These are phyloP conservation scores for Gonatopus flavifemur DNA, from an alignment of 1,140 invertebrate genomes.

Conservation along the genomic window DNA sequence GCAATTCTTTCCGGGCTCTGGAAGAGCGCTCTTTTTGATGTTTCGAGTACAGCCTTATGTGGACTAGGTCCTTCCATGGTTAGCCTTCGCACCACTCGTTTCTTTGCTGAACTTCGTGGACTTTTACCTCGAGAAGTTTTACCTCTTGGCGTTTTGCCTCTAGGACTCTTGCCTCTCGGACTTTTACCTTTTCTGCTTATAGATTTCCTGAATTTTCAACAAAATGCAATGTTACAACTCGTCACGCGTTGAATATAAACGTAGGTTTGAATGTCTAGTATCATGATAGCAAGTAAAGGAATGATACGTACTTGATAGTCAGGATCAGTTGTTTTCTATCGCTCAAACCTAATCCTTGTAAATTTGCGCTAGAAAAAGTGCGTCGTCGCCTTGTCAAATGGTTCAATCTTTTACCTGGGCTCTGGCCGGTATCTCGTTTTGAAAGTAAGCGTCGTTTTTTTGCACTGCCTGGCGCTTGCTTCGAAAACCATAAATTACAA, in stretches of 20 bases:
- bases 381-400: slow-evolving; percentile 66
- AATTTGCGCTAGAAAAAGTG: slow-evolving; percentile 65
- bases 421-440: slow-evolving; percentile 61
- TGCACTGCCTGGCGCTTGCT: slow-evolving; percentile 59
- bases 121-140: slow-evolving; percentile 46
- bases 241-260: too few species aligned
- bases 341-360: slow-evolving; percentile 41
- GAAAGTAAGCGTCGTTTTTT: slow-evolving; percentile 60
- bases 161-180: slow-evolving; percentile 45
- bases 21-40: slow-evolving; percentile 65
- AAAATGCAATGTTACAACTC: slow-evolving; percentile 1
- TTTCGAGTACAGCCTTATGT: slow-evolving; percentile 49
- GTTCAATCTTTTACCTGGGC: slow-evolving; percentile 67
- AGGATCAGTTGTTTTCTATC: slow-evolving; percentile 48
- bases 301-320: slow-evolving; percentile 42
- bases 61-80: slow-evolving; percentile 42
- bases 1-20: slow-evolving; percentile 61
- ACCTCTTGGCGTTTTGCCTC: slow-evolving; percentile 42
- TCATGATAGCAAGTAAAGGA: neutral
- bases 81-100: slow-evolving; percentile 37
- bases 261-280: too few species aligned
- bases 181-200: slow-evolving; percentile 46
- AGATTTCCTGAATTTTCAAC: slow-evolving; percentile 34
- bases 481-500: slow-evolving; percentile 62
- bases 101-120: slow-evolving; percentile 50